Evolutionary conservation across 2,113 vertebrate species (phyloP).

Genomic region (Scopus umbretta): DNA sequence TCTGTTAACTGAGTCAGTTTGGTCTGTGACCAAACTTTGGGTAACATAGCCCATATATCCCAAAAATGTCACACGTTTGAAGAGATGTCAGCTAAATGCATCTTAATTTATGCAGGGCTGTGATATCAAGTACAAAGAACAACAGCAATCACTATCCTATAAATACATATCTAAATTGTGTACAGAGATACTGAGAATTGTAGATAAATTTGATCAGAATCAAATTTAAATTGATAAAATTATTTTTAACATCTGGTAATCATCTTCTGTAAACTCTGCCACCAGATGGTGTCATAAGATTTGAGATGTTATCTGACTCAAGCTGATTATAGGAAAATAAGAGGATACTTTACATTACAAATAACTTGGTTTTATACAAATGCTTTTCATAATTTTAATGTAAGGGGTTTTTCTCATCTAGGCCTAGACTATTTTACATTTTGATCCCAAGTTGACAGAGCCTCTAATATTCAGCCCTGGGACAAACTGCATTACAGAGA

Average conservation of each 20-base stretch:
- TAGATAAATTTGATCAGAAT: not conserved
- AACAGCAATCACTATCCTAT: not conserved
- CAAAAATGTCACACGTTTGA: not conserved
- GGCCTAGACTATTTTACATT: not conserved
- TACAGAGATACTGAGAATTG: not conserved
- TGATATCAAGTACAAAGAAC: not conserved
- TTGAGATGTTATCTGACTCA: not conserved
- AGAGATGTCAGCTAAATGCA: not conserved
- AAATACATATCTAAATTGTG: not conserved
- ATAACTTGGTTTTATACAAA: not conserved
- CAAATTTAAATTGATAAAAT: not conserved
- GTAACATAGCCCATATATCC: not conserved
- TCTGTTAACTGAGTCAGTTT: not conserved
- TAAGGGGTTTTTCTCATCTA: not conserved
- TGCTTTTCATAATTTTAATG: not conserved
- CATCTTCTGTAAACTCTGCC: not conserved
- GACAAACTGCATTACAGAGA: not conserved
- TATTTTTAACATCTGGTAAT: not conserved
- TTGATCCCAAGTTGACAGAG: not conserved
- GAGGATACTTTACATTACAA: not conserved
- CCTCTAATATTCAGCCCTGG: not conserved
- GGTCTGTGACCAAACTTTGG: not conserved
- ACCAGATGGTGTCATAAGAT: conserved; percentile 38
- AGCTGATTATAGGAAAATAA: not conserved
- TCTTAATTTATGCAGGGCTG: not conserved